Evolutionary conservation across 2,888 invertebrate genomes (phyloP).

Genomic region (Orthosia cruda): DNA sequence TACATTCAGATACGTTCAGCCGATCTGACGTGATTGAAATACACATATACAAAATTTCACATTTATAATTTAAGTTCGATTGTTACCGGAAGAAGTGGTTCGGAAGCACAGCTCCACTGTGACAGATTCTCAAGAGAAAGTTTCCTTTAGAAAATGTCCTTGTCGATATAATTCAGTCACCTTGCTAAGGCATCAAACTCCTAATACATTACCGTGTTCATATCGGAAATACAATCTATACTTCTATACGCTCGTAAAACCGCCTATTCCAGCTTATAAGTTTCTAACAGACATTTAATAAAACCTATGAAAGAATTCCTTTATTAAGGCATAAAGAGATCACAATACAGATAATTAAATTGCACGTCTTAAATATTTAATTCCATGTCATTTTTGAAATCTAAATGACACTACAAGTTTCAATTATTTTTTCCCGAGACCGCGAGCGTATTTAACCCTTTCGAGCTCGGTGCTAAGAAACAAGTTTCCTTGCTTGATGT

Average conservation of each 20-base stretch:
- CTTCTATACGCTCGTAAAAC: background rate
- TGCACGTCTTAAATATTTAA: constrained; percentile 36
- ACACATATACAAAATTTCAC: too few relatives aligned
- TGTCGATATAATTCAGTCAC: too few relatives aligned
- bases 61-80: too few relatives aligned
- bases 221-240: too few relatives aligned
- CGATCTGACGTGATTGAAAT: too few relatives aligned
- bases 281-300: background rate
- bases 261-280: background rate
- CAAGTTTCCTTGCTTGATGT: constrained; percentile 3
- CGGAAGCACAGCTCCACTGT: too few relatives aligned
- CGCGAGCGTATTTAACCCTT: constrained; percentile 14
- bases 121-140: too few relatives aligned
- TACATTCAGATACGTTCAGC: too few relatives aligned
- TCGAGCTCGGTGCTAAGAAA: background rate
- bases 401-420: constrained; percentile 35
- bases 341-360: constrained; percentile 4
- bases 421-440: constrained; percentile 30
- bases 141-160: too few relatives aligned
- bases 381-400: constrained; percentile 11
- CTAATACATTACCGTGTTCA: too few relatives aligned
- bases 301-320: background rate
- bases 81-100: too few relatives aligned
- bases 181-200: too few relatives aligned
- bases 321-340: constrained; percentile 7